A percentile compares a stretch with the other conserved stretches of the same genome.
These are phyloP conservation scores for Eulemur albifrons DNA, from an alignment of 2,797 vertebrate species.

Conservation along the genomic window DNA sequence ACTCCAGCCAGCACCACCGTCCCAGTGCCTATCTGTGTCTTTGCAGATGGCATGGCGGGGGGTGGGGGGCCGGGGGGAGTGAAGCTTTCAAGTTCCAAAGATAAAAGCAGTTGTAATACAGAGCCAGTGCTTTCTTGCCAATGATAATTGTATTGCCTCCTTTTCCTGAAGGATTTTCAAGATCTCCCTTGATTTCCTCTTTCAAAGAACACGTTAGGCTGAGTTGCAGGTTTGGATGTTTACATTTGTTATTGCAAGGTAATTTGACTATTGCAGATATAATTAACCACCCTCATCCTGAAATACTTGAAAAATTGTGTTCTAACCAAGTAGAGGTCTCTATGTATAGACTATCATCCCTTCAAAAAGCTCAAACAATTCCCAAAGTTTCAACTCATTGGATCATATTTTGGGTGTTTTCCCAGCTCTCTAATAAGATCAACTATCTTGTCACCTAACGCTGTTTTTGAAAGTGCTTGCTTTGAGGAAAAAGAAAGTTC, in stretches of 20 bases:
- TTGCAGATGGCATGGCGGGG: background rate
- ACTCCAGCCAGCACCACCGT: background rate
- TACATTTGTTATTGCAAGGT: background rate
- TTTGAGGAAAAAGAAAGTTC: background rate
- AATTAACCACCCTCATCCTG: background rate
- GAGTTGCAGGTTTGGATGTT: background rate
- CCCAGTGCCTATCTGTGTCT: background rate
- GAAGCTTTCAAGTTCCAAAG: background rate
- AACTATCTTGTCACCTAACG: background rate
- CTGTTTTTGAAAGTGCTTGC: background rate
- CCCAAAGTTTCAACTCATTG: background rate
- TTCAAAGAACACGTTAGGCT: constrained; percentile 10
- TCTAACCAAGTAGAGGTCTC: background rate
- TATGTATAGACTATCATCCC: background rate
- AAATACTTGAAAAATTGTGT: constrained; percentile 34
- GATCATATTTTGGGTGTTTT: background rate
- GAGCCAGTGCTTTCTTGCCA: background rate
- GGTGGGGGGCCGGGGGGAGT: background rate
- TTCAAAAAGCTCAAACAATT: background rate
- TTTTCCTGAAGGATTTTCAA: constrained; percentile 29
- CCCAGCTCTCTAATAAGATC: background rate
- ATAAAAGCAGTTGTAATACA: background rate
- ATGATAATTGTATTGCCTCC: background rate
- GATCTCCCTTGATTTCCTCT: background rate
- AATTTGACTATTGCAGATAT: background rate